A percentile compares a stretch with the other conserved stretches of the same genome.
Conservation (phyloP, 2,113 vertebrate genomes). For the Chitala chitala region DNA sequence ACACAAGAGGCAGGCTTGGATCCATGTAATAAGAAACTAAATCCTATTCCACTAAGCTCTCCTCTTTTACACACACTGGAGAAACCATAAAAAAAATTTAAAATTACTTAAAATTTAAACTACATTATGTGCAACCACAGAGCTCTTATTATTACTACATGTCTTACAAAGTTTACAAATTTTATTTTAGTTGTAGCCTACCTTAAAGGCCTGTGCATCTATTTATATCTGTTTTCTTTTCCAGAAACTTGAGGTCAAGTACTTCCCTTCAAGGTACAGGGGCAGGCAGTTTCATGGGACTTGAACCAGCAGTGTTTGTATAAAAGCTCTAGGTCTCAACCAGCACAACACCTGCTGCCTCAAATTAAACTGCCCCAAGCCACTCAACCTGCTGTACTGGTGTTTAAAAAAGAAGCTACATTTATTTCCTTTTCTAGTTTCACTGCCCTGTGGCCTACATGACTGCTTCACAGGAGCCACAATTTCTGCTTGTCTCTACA, state of each 20-base stretch:
- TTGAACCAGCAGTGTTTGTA: background rate
- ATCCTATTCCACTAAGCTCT: no score
- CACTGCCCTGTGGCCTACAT: background rate
- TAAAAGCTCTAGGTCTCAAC: background rate
- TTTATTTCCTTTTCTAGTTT: background rate
- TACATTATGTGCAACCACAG: no score
- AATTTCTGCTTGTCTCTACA: no score
- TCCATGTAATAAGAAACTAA: no score
- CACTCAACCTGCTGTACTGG: background rate
- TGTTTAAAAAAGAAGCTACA: background rate
- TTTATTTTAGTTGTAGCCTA: background rate
- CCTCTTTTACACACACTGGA: no score
- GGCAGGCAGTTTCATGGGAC: background rate
- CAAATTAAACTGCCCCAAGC: background rate
- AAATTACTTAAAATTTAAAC: no score
- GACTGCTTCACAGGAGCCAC: no score
- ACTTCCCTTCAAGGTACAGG: background rate
- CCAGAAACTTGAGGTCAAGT: background rate
- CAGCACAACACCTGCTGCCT: background rate
- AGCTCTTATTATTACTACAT: no score
- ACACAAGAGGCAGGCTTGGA: no score
- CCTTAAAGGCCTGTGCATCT: background rate
- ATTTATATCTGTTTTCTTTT: background rate
- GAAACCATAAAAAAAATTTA: no score
- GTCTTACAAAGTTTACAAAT: background rate